Evolutionary conservation across 2,113 vertebrate genomes (phyloP).

Genomic region (Athene noctua): DNA sequence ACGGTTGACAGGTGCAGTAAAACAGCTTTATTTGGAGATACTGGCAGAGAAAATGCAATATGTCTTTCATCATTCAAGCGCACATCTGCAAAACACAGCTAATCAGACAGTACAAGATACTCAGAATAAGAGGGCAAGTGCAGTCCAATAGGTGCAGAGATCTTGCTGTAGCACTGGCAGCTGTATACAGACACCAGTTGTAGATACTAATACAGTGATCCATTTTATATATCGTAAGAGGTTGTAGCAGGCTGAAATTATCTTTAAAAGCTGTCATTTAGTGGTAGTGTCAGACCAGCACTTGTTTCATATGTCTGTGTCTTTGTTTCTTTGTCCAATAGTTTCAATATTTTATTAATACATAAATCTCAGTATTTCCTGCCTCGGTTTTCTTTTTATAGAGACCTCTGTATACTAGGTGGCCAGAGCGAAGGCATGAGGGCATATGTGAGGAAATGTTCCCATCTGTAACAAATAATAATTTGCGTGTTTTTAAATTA

Average conservation of each 20-base stretch:
- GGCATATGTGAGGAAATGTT: conserved; percentile 30
- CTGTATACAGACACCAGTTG: conserved; percentile 11
- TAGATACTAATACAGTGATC: conserved; percentile 60
- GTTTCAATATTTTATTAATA: conserved; percentile 4
- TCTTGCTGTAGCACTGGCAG: conserved; percentile 27
- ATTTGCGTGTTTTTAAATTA: conserved; percentile 31
- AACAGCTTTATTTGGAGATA: conserved; percentile 32
- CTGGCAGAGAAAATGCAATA: conserved; percentile 3
- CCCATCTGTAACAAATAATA: conserved; percentile 51
- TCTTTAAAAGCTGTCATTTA: conserved; percentile 20
- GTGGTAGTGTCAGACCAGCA: background rate
- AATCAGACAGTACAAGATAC: conserved; percentile 29
- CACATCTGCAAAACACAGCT: conserved; percentile 53
- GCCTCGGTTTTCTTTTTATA: conserved; percentile 35
- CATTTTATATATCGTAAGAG: conserved; percentile 58
- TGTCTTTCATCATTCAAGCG: background rate
- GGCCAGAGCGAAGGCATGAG: conserved; percentile 21
- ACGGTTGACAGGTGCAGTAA: conserved; percentile 8
- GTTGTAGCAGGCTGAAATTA: conserved; percentile 55
- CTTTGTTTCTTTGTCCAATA: background rate
- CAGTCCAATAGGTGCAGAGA: conserved; percentile 37
- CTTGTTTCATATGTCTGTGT: background rate
- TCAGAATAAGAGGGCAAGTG: conserved; percentile 28
- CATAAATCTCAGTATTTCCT: conserved; percentile 9
- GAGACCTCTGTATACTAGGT: conserved; percentile 15